Percentiles rank a stretch among this genome's conserved stretches.
Conservation (phyloP, 1,140 invertebrate species). For the Sarcophaga peregrina region DNA sequence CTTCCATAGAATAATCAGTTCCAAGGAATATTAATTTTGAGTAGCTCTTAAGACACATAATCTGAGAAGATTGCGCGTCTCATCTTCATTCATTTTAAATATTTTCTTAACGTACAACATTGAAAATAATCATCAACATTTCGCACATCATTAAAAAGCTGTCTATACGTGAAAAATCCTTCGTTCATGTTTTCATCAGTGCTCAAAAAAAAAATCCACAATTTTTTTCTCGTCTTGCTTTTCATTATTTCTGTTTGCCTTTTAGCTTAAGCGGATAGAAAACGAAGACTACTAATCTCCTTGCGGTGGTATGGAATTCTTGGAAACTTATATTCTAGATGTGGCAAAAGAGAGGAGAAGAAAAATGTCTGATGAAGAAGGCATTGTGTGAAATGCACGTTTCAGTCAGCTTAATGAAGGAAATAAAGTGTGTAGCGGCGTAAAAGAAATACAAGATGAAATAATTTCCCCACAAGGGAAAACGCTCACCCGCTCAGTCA, state of each 20-base stretch:
- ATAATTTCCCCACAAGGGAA: constrained; percentile 8
- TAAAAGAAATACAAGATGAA: constrained; percentile 9
- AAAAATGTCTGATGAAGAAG: neutral
- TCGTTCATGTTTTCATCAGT: neutral
- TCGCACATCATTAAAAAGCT: neutral
- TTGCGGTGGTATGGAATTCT: neutral
- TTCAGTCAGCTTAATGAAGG: constrained; percentile 5
- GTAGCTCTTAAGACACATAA: too few species aligned
- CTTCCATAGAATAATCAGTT: too few species aligned
- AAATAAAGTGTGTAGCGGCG: neutral
- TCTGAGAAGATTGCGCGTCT: too few species aligned
- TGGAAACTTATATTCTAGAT: neutral
- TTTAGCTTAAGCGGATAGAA: too few species aligned
- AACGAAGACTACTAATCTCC: too few species aligned
- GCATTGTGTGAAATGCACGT: neutral
- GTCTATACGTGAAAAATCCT: neutral
- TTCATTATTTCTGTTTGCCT: neutral
- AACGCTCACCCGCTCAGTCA: neutral
- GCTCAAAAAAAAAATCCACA: neutral
- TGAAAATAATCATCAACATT: neutral
- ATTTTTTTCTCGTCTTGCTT: neutral
- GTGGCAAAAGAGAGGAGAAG: neutral
- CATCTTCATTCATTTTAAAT: too few species aligned
- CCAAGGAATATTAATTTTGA: too few species aligned
- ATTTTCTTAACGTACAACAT: too few species aligned